Evolutionary conservation across 1,140 invertebrate genomes (phyloP), one percentile per base, ranked within the genome.

Genomic region (Papilio xuthus): DNA sequence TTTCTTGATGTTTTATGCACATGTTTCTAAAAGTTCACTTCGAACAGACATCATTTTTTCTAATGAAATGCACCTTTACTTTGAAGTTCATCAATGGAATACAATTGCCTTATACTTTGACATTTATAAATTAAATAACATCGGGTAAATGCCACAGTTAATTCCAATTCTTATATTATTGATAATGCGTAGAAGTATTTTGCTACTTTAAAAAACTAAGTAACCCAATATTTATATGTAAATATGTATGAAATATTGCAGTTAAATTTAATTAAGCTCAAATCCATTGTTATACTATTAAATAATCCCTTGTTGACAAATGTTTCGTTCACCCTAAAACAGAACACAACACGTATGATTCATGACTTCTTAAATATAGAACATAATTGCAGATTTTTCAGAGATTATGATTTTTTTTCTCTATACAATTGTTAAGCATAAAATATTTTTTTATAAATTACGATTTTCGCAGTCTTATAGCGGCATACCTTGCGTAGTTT

Each of bases 1-100:
- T 60, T 23, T 23, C 56, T 26, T 60, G 23, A 60, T 60, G 56
- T 26, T 12, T 23, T 26, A 28, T 67, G 15, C 26, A 67, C 26
- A 28, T 60, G 12, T 67, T 15, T 13, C 13, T 67, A 28, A 67
- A 67, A 67, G 26, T 28, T 28, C 12, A 67, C 12, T 28, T 28
- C 4, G 23, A 28, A 28, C 12, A 15, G 6, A 26, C 8, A 28
- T 60, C 0, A 3, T 60, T 60, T 60, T 60, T 60, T 60, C 10
- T 26, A 60, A 10, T 60, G 0, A 0, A 60, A 67, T 32, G 8
- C 26, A 28, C 60, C 26, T 67, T 67, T 60, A 13, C 20, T 60
- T 67, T 28, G 60, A 67, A 67, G 60, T 67, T 67, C 60, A 67
- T 67, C 10, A 28, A 13, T 28, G 60, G 60, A 63, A 63, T 60